Evolutionary conservation across 2,888 invertebrate species (phyloP).

Genomic region (Chrysodeixis includens): DNA sequence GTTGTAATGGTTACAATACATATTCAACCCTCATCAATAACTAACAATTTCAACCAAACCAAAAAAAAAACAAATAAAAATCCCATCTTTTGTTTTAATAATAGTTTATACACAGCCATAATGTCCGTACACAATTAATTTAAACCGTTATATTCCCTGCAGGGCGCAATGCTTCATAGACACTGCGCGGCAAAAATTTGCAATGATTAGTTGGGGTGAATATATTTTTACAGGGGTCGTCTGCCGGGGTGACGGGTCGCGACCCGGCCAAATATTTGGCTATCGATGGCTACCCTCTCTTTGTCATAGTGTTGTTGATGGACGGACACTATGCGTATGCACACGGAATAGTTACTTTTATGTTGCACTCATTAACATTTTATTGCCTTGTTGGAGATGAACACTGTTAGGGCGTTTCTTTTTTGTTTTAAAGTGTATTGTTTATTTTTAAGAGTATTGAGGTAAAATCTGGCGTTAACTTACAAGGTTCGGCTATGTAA

Average conservation of each 20-base stretch:
- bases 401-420: constrained; percentile 4
- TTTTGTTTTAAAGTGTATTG: neutral
- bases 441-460: neutral
- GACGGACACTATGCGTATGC: constrained; percentile 23
- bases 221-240: constrained; percentile 72
- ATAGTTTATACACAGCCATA: constrained; percentile 30
- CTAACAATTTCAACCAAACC: too few relatives aligned
- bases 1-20: too few relatives aligned
- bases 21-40: too few relatives aligned
- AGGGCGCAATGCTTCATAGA: constrained; percentile 59
- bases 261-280: constrained; percentile 78
- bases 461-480: too few relatives aligned
- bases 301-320: constrained; percentile 57
- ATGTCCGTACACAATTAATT: constrained; percentile 28
- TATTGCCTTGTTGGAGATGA: constrained; percentile 5
- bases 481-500: too few relatives aligned
- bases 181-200: constrained; percentile 75
- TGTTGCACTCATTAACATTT: neutral
- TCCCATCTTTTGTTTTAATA: constrained; percentile 38
- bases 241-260: constrained; percentile 72
- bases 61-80: constrained; percentile 19
- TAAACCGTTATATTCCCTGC: constrained; percentile 42
- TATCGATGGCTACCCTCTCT: constrained; percentile 63
- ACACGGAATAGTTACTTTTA: constrained; percentile 24
- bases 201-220: constrained; percentile 78